Percentiles rank a stretch among this genome's conserved stretches.
These are phyloP conservation scores for Dasypus novemcinctus DNA, from an alignment of 2,113 vertebrate species.

Conservation along the genomic window DNA sequence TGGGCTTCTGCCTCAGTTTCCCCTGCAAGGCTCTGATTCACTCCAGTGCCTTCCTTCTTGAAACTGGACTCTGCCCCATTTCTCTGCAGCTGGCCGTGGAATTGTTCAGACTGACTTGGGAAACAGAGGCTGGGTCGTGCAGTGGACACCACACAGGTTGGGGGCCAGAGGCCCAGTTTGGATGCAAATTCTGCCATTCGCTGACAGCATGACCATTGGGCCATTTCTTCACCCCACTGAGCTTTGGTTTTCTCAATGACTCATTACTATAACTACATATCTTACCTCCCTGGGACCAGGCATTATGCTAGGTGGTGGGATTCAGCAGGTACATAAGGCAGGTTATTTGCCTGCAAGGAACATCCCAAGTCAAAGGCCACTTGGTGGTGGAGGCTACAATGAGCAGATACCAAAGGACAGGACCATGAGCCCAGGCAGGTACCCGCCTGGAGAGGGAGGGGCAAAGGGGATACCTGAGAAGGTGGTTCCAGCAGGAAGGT, in stretches of 20 bases:
- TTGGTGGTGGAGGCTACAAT: rapidly evolving
- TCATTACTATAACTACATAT: neutral
- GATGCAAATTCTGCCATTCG: neutral
- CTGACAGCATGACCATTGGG: neutral
- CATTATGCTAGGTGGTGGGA: neutral
- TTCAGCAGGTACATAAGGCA: neutral
- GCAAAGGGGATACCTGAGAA: too few species aligned
- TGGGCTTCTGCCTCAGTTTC: neutral
- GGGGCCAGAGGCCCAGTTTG: neutral
- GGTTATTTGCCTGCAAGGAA: neutral
- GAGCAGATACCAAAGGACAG: neutral
- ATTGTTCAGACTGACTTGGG: neutral
- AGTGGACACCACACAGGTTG: rapidly evolving
- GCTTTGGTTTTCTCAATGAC: neutral
- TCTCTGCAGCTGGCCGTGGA: neutral
- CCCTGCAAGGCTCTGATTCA: neutral
- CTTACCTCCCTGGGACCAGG: neutral
- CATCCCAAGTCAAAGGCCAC: neutral
- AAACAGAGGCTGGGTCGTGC: neutral
- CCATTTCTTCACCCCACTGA: neutral
- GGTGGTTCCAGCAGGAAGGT: rapidly evolving
- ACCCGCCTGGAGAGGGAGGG: rapidly evolving
- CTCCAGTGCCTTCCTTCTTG: neutral
- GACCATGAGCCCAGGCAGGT: neutral
- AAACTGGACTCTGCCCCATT: neutral